phyloP scores from a whole-genome alignment of 2,113 vertebrate genomes.

The Dinomys branickii region DNA sequence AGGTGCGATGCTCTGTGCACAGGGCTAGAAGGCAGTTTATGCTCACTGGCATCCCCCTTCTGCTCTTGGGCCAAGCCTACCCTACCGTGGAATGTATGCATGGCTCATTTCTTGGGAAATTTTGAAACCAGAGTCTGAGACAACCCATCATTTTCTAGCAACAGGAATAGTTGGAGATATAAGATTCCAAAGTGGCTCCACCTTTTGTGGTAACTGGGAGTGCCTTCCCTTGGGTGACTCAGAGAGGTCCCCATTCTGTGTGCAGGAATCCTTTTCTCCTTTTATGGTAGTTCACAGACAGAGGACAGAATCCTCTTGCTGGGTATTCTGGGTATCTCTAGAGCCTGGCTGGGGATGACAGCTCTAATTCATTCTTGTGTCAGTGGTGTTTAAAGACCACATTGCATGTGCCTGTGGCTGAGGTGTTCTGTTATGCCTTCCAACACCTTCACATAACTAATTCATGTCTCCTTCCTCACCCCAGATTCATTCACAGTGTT shows the following conservation, averaged over 20 bases:
- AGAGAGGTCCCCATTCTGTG: not conserved
- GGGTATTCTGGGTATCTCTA: not conserved
- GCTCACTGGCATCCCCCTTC: not conserved
- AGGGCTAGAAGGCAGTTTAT: fast-evolving
- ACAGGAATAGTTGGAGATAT: slow-evolving; percentile 68
- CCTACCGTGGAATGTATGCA: not conserved
- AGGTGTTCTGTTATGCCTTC: not conserved
- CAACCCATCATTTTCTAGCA: slow-evolving; percentile 17
- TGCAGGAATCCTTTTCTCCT: slow-evolving; percentile 15
- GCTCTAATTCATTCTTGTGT: not conserved
- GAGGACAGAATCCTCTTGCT: not conserved
- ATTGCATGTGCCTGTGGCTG: not conserved
- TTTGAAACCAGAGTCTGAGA: not conserved
- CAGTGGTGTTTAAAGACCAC: not conserved
- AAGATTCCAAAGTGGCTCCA: not conserved
- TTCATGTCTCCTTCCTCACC: fast-evolving
- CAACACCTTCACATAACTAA: not conserved
- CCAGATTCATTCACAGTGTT: not conserved
- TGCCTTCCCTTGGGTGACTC: slow-evolving; percentile 53
- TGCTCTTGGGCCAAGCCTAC: not conserved
- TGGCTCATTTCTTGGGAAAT: not conserved
- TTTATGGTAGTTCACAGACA: slow-evolving; percentile 15
- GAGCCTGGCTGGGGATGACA: not conserved
- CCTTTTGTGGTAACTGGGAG: slow-evolving; percentile 47
- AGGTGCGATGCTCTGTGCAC: not conserved